Base-by-base conservation (phyloP, 2,113 vertebrate genomes). In the Arenaria interpres region DNA sequence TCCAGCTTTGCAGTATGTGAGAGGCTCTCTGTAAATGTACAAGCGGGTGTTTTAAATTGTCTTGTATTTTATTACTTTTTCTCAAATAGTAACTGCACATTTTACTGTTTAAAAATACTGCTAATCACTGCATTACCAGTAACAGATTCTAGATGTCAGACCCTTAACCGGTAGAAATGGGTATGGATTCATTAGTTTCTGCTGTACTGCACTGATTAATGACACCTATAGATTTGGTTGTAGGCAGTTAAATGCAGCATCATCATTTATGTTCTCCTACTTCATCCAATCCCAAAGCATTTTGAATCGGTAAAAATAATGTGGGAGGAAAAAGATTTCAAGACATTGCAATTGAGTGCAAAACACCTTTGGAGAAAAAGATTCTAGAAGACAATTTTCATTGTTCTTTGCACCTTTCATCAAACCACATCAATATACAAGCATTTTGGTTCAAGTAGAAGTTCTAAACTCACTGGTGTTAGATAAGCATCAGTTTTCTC, bases 91-190 rank as follows among this genome's bases (percentile, higher is more conserved):
- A 76, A 50, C 79, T 85, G 82, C 78, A 83, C 5, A 3, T 93
- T 95, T 97, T 81, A 72, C 23, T 59, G 76, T 94, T 86, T 79
- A 92, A 90, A 94, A 94, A 84, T 92, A 86, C 76, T 81, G 56
- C 72, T 83, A 84, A 92, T 96, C 72, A 68, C 85, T 67, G 60
- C 69, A 30, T 84, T 85, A 48, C 43, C 41, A 69, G 27, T 45
- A 69, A 71, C 37, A 59, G 54, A 84, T 87, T 94, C 72, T 78
- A 84, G 86, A 91, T 86, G 90, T 80, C 88, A 90, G 27, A 71
- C 85, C 72, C 35, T 90, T 90, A 80, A 56, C 85, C 94, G 54
- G 39, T 90, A 32, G 80, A 86, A 94, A 81, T 81, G 50, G 60
- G 10, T 87, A 32, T 81, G 72, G 73, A 39, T 93, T 93, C 76